Conservation (phyloP, 2,888 invertebrate genomes). For the Lingula anatina region DNA sequence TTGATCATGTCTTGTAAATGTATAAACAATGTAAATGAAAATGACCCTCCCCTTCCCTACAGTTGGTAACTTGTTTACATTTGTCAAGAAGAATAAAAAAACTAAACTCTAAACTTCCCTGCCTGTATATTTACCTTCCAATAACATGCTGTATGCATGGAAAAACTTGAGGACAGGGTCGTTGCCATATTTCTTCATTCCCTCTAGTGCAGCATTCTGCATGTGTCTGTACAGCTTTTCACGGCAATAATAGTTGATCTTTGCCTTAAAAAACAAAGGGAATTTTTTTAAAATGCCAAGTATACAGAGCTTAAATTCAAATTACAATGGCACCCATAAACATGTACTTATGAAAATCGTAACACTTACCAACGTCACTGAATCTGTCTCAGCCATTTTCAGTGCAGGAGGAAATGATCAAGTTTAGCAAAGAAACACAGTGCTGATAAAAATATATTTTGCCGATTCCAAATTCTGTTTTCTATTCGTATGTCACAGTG, state of each 20-base stretch:
- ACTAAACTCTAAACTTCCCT: too few relatives aligned
- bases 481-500: too few relatives aligned
- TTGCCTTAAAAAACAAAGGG: conserved; percentile 27
- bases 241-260: conserved; percentile 73
- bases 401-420: too few relatives aligned
- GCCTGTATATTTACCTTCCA: conserved; percentile 63
- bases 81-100: too few relatives aligned
- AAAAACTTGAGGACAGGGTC: conserved; percentile 68
- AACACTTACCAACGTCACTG: conserved; percentile 32
- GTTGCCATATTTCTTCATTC: conserved; percentile 60
- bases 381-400: conserved; percentile 39
- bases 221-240: conserved; percentile 75
- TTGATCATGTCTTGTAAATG: too few relatives aligned
- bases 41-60: too few relatives aligned
- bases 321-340: not conserved
- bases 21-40: too few relatives aligned
- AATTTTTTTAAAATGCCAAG: not conserved
- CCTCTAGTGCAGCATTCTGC: conserved; percentile 68
- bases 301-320: not conserved
- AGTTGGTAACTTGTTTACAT: too few relatives aligned
- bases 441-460: too few relatives aligned
- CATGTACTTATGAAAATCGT: not conserved
- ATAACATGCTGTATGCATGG: conserved; percentile 63
- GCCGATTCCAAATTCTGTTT: too few relatives aligned
- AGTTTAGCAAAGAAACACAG: too few relatives aligned